Evolutionary conservation across 1,140 invertebrate species (phyloP), one percentile per base, ranked within the genome.

Genomic region (Aphelinus certus): DNA sequence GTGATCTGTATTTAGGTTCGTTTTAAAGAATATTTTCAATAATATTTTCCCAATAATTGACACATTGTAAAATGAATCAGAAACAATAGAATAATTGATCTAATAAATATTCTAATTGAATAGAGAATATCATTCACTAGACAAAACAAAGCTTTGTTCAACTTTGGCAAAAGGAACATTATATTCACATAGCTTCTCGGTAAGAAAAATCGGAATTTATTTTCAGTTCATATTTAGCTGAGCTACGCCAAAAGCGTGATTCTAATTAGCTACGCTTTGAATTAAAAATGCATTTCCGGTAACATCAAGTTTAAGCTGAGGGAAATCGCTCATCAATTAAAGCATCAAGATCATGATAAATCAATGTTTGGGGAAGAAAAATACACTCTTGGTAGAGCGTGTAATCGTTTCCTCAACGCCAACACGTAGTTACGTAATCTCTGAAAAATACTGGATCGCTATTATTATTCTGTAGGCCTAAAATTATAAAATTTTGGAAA

Each of bases 331-430:
- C 56, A 6, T 43, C 10, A 49, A 67, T 7, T 45, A 10, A 42
- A 57, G 43, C 42, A 45, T 67, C 56, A 45, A 3, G 42, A 7
- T 7, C n/a, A 47, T 57, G 65, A 67, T 67, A 46, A 67, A 57
- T 67, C 51, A 67, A n/a, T 7, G 65, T 57, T 57, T 10, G 3
- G 42, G n/a, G 7, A 67, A 56, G 65, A 42, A 67, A 67, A 67
- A 56, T 56, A n/a, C 65, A 67, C 56, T 47, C 7, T 4, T 51
- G 47, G 9, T 2, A 2, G 2, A 55, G 56, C 43, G 10, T 57
- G 45, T 57, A 67, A 47, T 67, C 7, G 47, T 45, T 70, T 70
- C 68, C 68, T 70, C 26, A 61, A 61, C 55, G 55, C 66, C 66
- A 46, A 68, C 66, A 6, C 66, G 4, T 46, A 1, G 3, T 58